These are phyloP conservation scores for Apostichopus leukothele DNA, from an alignment of 53 echinoderm and acorn worm genomes.

Conservation along the genomic window DNA sequence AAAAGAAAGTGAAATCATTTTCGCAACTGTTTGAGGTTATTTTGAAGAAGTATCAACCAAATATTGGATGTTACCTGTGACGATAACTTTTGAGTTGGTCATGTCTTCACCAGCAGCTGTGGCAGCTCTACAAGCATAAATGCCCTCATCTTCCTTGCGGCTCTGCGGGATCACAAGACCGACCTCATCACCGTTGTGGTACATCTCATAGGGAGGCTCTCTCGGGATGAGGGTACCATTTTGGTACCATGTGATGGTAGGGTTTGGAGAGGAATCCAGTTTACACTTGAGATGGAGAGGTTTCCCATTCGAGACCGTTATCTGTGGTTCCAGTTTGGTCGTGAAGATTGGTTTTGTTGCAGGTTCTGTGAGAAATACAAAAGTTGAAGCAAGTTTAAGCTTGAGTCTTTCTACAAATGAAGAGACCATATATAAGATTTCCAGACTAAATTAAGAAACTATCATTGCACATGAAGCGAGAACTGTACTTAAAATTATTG, in stretches of 20 bases:
- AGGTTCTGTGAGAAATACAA: constrained; percentile 6
- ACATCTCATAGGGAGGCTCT: constrained; percentile 34
- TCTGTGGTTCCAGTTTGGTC: constrained; percentile 60
- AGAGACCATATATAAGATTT: too few relatives aligned
- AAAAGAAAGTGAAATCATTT: too few relatives aligned
- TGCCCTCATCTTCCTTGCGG: constrained; percentile 56
- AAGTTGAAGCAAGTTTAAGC: too few relatives aligned
- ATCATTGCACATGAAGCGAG: too few relatives aligned
- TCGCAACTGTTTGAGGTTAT: too few relatives aligned
- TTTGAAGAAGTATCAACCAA: too few relatives aligned
- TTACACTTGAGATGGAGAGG: constrained; percentile 63
- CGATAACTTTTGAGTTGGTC: background rate
- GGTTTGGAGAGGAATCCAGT: constrained; percentile 50
- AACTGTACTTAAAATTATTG: too few relatives aligned
- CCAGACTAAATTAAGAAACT: too few relatives aligned
- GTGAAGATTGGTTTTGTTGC: constrained; percentile 57
- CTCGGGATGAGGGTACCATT: constrained; percentile 48
- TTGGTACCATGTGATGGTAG: constrained; percentile 57
- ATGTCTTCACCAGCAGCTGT: constrained; percentile 40
- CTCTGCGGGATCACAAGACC: constrained; percentile 50
- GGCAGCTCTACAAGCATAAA: constrained; percentile 52
- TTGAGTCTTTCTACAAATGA: too few relatives aligned
- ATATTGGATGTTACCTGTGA: background rate
- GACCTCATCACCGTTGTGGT: constrained; percentile 17
- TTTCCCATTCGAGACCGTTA: constrained; percentile 55